Evolutionary conservation across 2,888 invertebrate species (phyloP).

Genomic region (Agonopterix alstromeriana): DNA sequence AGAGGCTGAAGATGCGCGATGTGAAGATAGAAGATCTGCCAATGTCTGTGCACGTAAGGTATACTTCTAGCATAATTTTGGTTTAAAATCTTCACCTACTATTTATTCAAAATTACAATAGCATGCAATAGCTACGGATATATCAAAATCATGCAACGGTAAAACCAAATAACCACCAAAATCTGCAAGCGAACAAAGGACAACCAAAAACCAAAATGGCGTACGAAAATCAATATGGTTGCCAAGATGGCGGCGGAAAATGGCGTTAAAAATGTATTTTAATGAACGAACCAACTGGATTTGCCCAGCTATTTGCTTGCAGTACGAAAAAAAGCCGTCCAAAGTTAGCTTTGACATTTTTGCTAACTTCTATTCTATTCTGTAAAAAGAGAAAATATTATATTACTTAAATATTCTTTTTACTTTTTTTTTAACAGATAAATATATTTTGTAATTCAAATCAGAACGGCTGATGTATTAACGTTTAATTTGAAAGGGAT

Average conservation of each 20-base stretch:
- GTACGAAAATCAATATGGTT: slow-evolving; percentile 5
- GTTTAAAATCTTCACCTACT: too few relatives aligned
- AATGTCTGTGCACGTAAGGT: too few relatives aligned
- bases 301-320: slow-evolving; percentile 76
- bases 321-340: slow-evolving; percentile 76
- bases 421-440: not conserved
- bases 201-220: slow-evolving; percentile 5
- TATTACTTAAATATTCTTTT: slow-evolving; percentile 27
- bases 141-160: too few relatives aligned
- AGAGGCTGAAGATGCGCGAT: too few relatives aligned
- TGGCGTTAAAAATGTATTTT: slow-evolving; percentile 13
- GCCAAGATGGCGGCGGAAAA: slow-evolving; percentile 21
- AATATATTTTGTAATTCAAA: too few relatives aligned
- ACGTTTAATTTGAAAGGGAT: too few relatives aligned
- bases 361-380: slow-evolving; percentile 55
- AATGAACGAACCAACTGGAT: slow-evolving; percentile 72
- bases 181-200: slow-evolving; percentile 1
- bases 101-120: too few relatives aligned
- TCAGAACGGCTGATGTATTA: too few relatives aligned
- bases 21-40: too few relatives aligned
- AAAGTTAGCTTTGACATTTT: slow-evolving; percentile 70
- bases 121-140: too few relatives aligned
- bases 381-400: slow-evolving; percentile 59
- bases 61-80: too few relatives aligned
- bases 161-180: too few relatives aligned